phyloP scores from a whole-genome alignment of 2,113 vertebrate genomes.

The Riparia riparia region DNA sequence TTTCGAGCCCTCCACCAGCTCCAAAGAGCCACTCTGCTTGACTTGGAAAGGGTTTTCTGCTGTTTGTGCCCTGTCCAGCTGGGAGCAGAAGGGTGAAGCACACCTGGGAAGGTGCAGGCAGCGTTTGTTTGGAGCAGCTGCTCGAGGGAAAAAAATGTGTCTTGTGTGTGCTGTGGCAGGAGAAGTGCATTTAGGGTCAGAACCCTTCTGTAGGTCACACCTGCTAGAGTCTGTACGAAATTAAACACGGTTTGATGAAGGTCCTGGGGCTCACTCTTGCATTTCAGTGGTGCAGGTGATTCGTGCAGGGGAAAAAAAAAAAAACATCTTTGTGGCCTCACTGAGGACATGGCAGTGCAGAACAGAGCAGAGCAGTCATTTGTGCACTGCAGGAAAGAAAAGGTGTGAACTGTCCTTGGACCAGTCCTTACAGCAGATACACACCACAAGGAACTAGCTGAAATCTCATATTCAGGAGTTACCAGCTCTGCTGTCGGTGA shows the following conservation, averaged over 20 bases:
- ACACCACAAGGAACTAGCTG: not conserved
- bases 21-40: not conserved
- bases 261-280: not conserved
- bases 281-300: not conserved
- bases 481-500: not conserved
- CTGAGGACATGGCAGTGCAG: rapidly evolving
- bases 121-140: not conserved
- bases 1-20: not conserved
- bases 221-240: rapidly evolving
- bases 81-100: not conserved
- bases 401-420: rapidly evolving
- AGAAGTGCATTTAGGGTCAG: no score
- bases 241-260: rapidly evolving
- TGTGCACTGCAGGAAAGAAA: rapidly evolving
- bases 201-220: not conserved
- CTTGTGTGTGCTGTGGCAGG: not conserved
- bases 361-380: not conserved
- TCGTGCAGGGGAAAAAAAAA: not conserved
- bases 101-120: rapidly evolving
- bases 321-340: rapidly evolving
- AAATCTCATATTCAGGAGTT: not conserved
- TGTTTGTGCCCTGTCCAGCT: not conserved
- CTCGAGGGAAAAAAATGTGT: not conserved
- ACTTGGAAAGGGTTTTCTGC: not conserved
- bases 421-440: not conserved